A percentile compares a stretch with the other conserved stretches of the same genome.
phyloP scores from a whole-genome alignment of 2,888 invertebrate species.

The Erebia aethiops region DNA sequence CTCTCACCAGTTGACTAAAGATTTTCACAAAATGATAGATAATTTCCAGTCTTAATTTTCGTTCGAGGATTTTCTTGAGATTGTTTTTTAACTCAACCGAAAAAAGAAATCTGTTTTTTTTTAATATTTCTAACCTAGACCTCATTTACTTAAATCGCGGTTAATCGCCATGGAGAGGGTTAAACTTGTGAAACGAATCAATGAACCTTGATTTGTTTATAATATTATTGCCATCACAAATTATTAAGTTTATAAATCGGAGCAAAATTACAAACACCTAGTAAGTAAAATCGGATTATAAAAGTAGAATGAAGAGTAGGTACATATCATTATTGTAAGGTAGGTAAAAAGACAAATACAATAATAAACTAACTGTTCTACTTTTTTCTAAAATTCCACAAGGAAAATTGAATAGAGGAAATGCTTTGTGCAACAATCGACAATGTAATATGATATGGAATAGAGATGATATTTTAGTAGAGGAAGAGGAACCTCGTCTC shows the following conservation, averaged over 20 bases:
- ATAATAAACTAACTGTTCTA: no score
- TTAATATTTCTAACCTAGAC: slow-evolving; percentile 1
- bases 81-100: no score
- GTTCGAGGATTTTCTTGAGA: background rate
- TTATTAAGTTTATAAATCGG: background rate
- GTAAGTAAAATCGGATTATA: no score
- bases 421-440: background rate
- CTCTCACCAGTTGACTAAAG: background rate
- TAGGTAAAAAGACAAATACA: no score
- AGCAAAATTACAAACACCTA: background rate
- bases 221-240: background rate
- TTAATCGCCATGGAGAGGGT: slow-evolving; percentile 11
- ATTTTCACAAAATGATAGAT: no score
- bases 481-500: slow-evolving; percentile 62
- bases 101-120: no score
- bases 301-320: no score
- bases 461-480: slow-evolving; percentile 25
- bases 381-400: background rate
- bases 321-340: no score
- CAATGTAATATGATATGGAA: background rate
- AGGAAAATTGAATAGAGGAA: background rate
- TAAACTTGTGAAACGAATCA: slow-evolving; percentile 14
- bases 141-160: slow-evolving; percentile 1
- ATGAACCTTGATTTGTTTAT: slow-evolving; percentile 10
- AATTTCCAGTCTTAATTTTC: background rate